Evolutionary conservation across 2,888 invertebrate species (phyloP).

Genomic region (Dysmachus trigonus): DNA sequence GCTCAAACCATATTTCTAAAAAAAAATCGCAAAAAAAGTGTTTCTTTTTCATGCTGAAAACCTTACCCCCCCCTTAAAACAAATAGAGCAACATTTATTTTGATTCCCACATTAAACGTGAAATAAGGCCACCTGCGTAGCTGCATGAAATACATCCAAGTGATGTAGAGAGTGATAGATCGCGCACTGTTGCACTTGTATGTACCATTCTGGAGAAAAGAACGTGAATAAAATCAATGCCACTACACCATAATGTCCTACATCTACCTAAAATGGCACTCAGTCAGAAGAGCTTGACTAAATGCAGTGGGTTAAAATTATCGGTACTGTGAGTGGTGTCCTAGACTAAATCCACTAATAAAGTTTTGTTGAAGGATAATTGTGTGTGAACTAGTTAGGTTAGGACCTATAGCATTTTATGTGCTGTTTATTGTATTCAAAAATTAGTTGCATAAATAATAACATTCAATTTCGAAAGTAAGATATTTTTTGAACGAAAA

Average conservation of each 20-base stretch:
- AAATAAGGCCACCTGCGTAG: not conserved
- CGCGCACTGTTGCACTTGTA: not conserved
- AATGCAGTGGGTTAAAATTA: not conserved
- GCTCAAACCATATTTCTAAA: no score
- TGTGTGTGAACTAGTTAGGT: not conserved
- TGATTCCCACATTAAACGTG: no score
- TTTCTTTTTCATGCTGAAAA: no score
- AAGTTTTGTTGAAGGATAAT: not conserved
- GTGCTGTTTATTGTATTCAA: not conserved
- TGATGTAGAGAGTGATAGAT: not conserved
- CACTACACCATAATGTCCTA: not conserved
- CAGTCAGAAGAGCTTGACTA: not conserved
- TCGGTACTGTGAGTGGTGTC: not conserved
- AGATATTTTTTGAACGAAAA: slow-evolving; percentile 28
- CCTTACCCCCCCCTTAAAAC: no score
- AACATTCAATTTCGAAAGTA: not conserved
- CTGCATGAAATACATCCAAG: not conserved
- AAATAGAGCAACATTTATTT: no score
- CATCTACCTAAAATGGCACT: not conserved
- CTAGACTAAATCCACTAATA: not conserved
- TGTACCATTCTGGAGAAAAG: not conserved
- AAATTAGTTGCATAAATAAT: slow-evolving; percentile 25
- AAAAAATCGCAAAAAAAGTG: no score
- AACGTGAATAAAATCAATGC: not conserved
- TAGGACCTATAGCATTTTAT: not conserved